Conservation (phyloP, 2,888 invertebrate species). For the Mayetiola destructor region DNA sequence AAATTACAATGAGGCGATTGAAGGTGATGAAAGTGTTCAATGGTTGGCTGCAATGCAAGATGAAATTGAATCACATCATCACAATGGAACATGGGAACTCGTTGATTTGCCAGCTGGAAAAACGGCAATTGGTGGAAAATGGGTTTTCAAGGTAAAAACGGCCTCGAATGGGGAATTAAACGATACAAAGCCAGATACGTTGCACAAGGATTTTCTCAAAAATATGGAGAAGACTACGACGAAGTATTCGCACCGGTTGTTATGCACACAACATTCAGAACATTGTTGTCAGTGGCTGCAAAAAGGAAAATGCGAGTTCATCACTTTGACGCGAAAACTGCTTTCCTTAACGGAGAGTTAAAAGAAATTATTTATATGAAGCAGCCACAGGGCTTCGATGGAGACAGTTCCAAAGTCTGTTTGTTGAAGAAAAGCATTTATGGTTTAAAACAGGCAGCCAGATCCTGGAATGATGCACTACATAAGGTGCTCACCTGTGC, state of each 20-base stretch:
- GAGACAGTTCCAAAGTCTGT: slow-evolving; percentile 2
- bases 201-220: slow-evolving; percentile 20
- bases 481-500: slow-evolving; percentile 15
- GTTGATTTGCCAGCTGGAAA: slow-evolving; percentile 15
- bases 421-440: slow-evolving; percentile 18
- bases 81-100: slow-evolving; percentile 1
- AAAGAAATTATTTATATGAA: slow-evolving; percentile 5
- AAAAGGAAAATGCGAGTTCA: slow-evolving; percentile 15
- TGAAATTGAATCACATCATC: background rate
- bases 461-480: slow-evolving; percentile 19
- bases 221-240: slow-evolving; percentile 19
- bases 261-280: slow-evolving; percentile 17
- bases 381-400: slow-evolving; percentile 18
- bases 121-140: slow-evolving; percentile 19
- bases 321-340: slow-evolving; percentile 22
- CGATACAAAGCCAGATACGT: slow-evolving; percentile 18
- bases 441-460: slow-evolving; percentile 20
- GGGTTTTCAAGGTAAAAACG: slow-evolving; percentile 20
- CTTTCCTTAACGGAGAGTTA: slow-evolving; percentile 22
- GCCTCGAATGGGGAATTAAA: slow-evolving; percentile 18
- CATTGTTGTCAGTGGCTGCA: slow-evolving; percentile 18
- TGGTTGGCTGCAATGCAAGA: slow-evolving; percentile 15
- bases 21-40: slow-evolving; percentile 12
- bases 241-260: slow-evolving; percentile 21
- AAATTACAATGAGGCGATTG: slow-evolving; percentile 14